phyloP scores from a whole-genome alignment of 2,888 invertebrate genomes.

The Steinernema hermaphroditum region DNA sequence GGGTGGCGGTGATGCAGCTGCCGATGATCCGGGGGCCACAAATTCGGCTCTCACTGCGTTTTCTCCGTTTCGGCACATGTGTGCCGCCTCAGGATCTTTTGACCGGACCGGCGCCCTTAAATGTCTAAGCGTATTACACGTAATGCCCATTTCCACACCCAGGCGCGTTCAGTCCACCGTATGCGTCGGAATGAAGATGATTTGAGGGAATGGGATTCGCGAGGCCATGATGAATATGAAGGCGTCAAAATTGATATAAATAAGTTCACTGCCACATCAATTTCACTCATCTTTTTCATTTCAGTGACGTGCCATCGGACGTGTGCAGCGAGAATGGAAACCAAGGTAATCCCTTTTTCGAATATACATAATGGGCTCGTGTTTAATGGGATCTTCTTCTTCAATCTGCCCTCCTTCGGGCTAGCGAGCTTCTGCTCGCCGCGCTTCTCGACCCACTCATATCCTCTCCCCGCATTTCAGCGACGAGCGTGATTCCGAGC shows the following conservation, averaged over 20 bases:
- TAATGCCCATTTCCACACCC: too few species aligned
- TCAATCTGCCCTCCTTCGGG: background rate
- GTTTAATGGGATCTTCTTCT: constrained; percentile 29
- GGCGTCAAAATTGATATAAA: background rate
- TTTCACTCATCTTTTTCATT: constrained; percentile 23
- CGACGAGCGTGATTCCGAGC: constrained; percentile 23
- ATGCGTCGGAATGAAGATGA: too few species aligned
- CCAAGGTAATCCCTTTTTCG: constrained; percentile 23
- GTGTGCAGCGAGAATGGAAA: constrained; percentile 31
- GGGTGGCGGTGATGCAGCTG: constrained; percentile 13
- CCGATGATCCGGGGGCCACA: background rate
- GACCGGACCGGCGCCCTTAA: too few species aligned
- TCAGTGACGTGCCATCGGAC: constrained; percentile 22
- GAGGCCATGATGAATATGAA: constrained; percentile 3
- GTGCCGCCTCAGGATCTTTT: too few species aligned
- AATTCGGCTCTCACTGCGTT: background rate
- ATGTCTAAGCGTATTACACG: too few species aligned
- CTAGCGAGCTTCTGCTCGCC: background rate
- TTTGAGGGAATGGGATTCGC: constrained; percentile 1
- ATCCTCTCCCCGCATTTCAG: background rate
- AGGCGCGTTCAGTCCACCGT: too few species aligned
- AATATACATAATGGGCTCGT: constrained; percentile 25
- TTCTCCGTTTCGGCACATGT: too few species aligned
- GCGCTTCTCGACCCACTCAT: background rate
- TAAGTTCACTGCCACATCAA: background rate